Evolutionary conservation across 2,888 invertebrate genomes (phyloP), one percentile per base, ranked within the genome.

Genomic region (Coecobrya sp.): DNA sequence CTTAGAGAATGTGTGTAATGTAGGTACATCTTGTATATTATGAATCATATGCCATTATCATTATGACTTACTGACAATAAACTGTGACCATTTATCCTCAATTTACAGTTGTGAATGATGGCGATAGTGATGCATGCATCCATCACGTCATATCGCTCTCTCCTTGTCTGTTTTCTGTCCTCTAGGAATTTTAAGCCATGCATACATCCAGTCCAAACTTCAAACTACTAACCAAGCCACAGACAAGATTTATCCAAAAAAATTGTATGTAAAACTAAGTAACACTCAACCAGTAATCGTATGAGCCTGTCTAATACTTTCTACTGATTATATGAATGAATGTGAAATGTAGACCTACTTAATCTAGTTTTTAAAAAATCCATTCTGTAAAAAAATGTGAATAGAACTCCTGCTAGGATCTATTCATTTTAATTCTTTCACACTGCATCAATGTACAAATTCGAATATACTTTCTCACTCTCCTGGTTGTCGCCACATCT

Each of bases 21-120:
- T 49, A 49, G 0, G 59, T 19, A n/a, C 13, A 59, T 59, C n/a
- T n/a, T 55, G 8, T 45, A 45, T 42, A n/a, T n/a, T n/a, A 45
- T 68, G 30, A 45, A 30, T 22, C 30, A 36, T 82, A 52, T 27
- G 42, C 42, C 22, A 65, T 70, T 73, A 87, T 85, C 85, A 73
- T 73, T 59, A 76, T 89, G 70, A 89, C 89, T 68, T 89, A 82
- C 79, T 89, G 76, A 76, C 81, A 62, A n/a, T 81, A 89, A 89
- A 55, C 84, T 84, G 49, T 52, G 65, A 65, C 76, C 86, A 87
- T 73, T 70, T 86, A 86, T 70, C 59, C 55, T 76, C 55, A 87
- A 49, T 87, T 89, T 81, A 89, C 89, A 68, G 68, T 52, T 82
- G 55, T 84, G 55, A 73, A 45, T 73, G 70, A 59, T 70, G 59